phyloP scores from a whole-genome alignment of 2,113 vertebrate genomes.

The Prietella phreatophila region DNA sequence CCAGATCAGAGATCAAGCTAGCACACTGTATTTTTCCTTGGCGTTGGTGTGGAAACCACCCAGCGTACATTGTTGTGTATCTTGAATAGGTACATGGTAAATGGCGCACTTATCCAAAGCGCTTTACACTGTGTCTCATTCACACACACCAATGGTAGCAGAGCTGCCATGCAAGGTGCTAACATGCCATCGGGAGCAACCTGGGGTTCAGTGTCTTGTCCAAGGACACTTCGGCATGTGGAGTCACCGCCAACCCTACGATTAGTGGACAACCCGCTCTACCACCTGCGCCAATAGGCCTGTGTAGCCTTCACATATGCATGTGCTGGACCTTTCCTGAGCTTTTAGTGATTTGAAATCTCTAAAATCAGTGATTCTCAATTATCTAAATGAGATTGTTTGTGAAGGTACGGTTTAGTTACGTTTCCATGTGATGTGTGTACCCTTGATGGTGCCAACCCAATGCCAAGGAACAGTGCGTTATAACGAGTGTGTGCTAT shows the following conservation, averaged over 20 bases:
- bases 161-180: too few relatives aligned
- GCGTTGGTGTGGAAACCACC: not conserved
- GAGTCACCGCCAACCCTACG: too few relatives aligned
- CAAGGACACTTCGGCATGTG: too few relatives aligned
- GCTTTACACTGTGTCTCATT: too few relatives aligned
- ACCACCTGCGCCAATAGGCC: too few relatives aligned
- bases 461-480: not conserved
- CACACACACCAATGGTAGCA: too few relatives aligned
- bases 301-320: not conserved
- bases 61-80: not conserved
- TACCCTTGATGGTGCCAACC: not conserved
- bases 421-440: not conserved
- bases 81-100: not conserved
- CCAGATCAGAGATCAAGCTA: not conserved
- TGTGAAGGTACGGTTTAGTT: not conserved
- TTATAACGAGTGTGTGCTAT: not conserved
- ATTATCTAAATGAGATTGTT: too few relatives aligned
- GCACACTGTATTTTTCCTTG: not conserved
- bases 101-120: too few relatives aligned
- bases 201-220: too few relatives aligned
- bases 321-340: not conserved
- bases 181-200: too few relatives aligned
- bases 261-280: too few relatives aligned
- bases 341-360: too few relatives aligned
- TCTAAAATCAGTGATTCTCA: not conserved